A percentile compares a stretch with the other conserved stretches of the same genome.
These are phyloP conservation scores for Batillaria attramentaria DNA, from an alignment of 1,140 invertebrate genomes.

Conservation along the genomic window DNA sequence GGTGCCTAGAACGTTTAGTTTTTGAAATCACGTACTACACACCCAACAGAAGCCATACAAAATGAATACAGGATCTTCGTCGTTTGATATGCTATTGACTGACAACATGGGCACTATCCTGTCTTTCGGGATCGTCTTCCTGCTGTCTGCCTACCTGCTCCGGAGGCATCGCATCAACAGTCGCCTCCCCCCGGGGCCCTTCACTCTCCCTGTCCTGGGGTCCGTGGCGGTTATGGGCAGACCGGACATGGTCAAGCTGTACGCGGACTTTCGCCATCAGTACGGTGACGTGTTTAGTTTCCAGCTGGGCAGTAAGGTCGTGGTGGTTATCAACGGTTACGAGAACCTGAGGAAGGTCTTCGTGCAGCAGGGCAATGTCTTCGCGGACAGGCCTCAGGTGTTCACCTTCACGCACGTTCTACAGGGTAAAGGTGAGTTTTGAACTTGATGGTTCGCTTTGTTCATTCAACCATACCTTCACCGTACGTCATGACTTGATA, in stretches of 20 bases:
- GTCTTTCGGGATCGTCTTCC: background rate
- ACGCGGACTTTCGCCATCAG: slow-evolving; percentile 13
- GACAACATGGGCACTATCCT: slow-evolving; percentile 11
- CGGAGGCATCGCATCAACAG: no score
- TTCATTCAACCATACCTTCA: no score
- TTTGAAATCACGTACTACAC: no score
- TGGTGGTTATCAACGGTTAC: slow-evolving; percentile 43
- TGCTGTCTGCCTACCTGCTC: slow-evolving; percentile 8
- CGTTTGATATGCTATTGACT: no score
- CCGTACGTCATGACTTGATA: no score
- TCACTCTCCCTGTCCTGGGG: slow-evolving; percentile 35
- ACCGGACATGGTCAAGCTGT: slow-evolving; percentile 22
- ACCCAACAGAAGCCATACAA: no score
- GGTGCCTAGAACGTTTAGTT: no score
- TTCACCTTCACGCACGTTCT: slow-evolving; percentile 36
- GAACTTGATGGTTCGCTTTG: no score
- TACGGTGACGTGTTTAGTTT: slow-evolving; percentile 49
- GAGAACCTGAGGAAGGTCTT: slow-evolving; percentile 46
- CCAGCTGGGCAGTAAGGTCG: slow-evolving; percentile 27
- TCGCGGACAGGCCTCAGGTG: slow-evolving; percentile 41
- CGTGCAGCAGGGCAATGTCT: slow-evolving; percentile 39
- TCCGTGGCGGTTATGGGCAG: slow-evolving; percentile 30
- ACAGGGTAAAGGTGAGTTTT: slow-evolving; percentile 45
- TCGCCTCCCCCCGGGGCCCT: slow-evolving; percentile 36
- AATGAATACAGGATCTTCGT: no score